Base-by-base conservation (phyloP, 37 sponge, comb jelly and placozoan species). In the Aplysina aerophoba region DNA sequence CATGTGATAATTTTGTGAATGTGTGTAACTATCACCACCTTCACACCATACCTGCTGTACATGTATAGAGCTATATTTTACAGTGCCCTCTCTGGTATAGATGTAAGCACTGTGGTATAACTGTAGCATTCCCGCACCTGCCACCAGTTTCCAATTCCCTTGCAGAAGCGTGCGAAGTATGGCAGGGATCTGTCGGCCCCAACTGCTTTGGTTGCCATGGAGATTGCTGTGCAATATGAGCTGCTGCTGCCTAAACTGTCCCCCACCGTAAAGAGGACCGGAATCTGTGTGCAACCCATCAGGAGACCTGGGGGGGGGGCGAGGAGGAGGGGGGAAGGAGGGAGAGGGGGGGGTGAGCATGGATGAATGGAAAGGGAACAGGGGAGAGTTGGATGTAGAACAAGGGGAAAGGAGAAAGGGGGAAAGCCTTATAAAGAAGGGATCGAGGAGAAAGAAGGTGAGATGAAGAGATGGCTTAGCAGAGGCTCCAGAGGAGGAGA, bases 221-320 rank as follows among this genome's bases (percentile, higher is more conserved):
- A 75, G 53, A 88, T 64, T 0, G 79, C 56, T 6, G 89, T 66
- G 59, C 89, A 88, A 55, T 88, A 88, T 1, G 84, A 84, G n/a
- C 83, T 73, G 65, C 89, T 88, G n/a, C 89, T 80, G 0, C 89
- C 89, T 8, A 88, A 67, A 64, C 68, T 73, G 54, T 82, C 86
- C 15, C 25, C 55, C 4, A 90, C 82, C 19, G 82, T 22, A 19
- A 90, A 40, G 24, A 56, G 64, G 4, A 90, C 54, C 12, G 80
- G 81, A 2, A 90, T 14, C 78, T 90, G 90, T 21, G 83, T 35
- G 15, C 50, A 82, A 0, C 90, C 90, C 72, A 90, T 90, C 36
- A 89, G 21, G 28, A 85, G n/a, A 0, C 89, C 89, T 89, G 85
- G 0, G 8, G 0, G 54, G 4, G 30, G 33, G 13, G 28, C 5